A percentile compares a stretch with the other conserved stretches of the same genome.
These are phyloP conservation scores for Campaea margaritaria DNA, from an alignment of 2,888 invertebrate species.

Conservation along the genomic window DNA sequence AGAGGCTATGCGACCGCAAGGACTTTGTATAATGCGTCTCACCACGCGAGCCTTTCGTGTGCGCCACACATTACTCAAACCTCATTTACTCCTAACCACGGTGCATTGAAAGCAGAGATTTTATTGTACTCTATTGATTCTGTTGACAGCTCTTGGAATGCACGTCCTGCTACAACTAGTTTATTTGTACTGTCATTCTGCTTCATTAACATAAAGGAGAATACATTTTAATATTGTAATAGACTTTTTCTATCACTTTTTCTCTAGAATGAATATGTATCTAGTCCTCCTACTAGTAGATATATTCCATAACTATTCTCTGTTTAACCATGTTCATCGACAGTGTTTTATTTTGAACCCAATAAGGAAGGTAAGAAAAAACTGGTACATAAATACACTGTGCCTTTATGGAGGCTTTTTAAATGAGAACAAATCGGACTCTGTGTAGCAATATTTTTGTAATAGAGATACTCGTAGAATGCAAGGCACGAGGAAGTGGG, in stretches of 20 bases:
- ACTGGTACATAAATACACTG: background rate
- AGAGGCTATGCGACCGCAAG: slow-evolving; percentile 21
- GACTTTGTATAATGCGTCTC: slow-evolving; percentile 60
- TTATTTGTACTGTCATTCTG: slow-evolving; percentile 67
- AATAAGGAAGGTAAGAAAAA: slow-evolving; percentile 5
- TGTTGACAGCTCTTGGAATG: slow-evolving; percentile 71
- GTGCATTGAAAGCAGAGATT: slow-evolving; percentile 79
- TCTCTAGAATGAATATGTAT: slow-evolving; percentile 28
- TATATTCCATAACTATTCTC: slow-evolving; percentile 13
- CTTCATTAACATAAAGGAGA: slow-evolving; percentile 61
- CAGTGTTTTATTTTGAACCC: slow-evolving; percentile 14
- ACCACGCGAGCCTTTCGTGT: slow-evolving; percentile 80
- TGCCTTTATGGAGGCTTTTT: background rate
- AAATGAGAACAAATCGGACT: too few relatives aligned
- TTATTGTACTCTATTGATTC: slow-evolving; percentile 83
- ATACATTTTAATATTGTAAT: slow-evolving; percentile 43
- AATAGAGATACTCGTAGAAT: background rate
- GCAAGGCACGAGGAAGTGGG: slow-evolving; percentile 12
- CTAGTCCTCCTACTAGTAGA: slow-evolving; percentile 11
- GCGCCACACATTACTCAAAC: slow-evolving; percentile 78
- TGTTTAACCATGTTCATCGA: slow-evolving; percentile 19
- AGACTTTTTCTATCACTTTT: slow-evolving; percentile 32
- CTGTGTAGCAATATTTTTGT: background rate
- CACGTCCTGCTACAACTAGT: slow-evolving; percentile 63
- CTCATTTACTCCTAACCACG: slow-evolving; percentile 82